Evolutionary conservation across 2,113 vertebrate genomes (phyloP).

Genomic region (Cisticola juncidis): DNA sequence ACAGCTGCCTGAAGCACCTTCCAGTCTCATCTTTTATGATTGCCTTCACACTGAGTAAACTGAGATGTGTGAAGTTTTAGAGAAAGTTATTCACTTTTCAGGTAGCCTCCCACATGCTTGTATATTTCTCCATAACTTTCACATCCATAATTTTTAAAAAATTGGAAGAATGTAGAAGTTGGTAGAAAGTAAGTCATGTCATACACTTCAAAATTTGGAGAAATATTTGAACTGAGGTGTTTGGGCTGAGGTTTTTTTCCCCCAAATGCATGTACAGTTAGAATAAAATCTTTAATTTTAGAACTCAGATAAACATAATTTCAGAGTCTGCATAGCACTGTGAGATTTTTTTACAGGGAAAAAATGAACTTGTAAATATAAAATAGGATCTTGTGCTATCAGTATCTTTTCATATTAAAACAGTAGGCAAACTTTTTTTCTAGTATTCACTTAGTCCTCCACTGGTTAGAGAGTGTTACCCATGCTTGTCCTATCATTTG

Average conservation of each 20-base stretch:
- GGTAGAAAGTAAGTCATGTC: not conserved
- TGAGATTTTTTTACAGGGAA: not conserved
- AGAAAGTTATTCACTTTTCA: not conserved
- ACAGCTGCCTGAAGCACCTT: not conserved
- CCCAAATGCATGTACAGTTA: not conserved
- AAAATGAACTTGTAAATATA: not conserved
- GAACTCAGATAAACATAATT: not conserved
- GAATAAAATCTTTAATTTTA: not conserved
- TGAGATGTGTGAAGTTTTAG: not conserved
- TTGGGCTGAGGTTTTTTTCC: fast-evolving
- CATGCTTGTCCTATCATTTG: not conserved
- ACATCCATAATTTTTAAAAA: not conserved
- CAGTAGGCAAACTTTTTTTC: not conserved
- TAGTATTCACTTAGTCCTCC: not conserved
- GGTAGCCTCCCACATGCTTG: not conserved
- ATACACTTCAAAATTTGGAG: not conserved
- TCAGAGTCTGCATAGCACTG: not conserved
- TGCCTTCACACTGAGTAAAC: not conserved
- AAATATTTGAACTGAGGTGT: not conserved
- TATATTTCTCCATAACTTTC: not conserved
- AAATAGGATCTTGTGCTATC: not conserved
- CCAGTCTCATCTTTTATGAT: not conserved
- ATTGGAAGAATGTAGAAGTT: not conserved
- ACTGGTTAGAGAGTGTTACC: not conserved
- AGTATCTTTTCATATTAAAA: not conserved